Base-by-base conservation (phyloP, 2,888 invertebrate genomes). In the Drosophila anomalata region DNA sequence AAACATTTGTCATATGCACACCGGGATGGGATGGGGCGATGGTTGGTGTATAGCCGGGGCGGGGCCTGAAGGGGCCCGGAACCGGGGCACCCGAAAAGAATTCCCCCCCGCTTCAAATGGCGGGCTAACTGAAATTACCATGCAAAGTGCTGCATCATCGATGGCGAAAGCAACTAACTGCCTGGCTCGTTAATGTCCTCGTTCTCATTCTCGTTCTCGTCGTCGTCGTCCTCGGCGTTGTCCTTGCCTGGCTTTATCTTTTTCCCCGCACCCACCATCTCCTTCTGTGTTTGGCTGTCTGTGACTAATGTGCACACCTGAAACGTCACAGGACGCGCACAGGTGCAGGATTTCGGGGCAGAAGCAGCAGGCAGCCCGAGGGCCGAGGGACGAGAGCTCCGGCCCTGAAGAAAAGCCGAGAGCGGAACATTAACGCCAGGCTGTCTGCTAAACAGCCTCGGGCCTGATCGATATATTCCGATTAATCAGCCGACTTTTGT, bases 251-350 rank as follows among this genome's bases (percentile, higher is more conserved):
- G 50, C 63, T 74, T 59, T 66, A 59, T 76, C 74, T 63, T 54
- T 51, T 51, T 44, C 26, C 33, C 74, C 22, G 11, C 44, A 22
- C 44, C 44, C 44, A 44, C 12, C 20, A 22, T 59, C 55, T 31
- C 55, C 65, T 76, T 74, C 75, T 48, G 44, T 60, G 33, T 44
- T 9, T 42, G 47, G 8, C 22, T 69, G 81, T 68, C 70, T 82
- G 82, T 82, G 84, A 82, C 82, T 83, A 83, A 83, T 83, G 82
- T 75, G 87, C 87, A 79, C 82, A 83, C 87, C 82, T 83, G 82
- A 83, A 81, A 48, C 81, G 76, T 83, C 76, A 50, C 87, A 83
- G 82, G 82, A 83, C 84, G 79, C 77, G 76, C 85, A 83, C 82
- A 83, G 82, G 82, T 83, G 82, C 69, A 58, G 54, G 57, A 20